Evolutionary conservation across 2,888 invertebrate genomes (phyloP), one percentile per base, ranked within the genome.

Genomic region (Prosopocoilus inquinatus): DNA sequence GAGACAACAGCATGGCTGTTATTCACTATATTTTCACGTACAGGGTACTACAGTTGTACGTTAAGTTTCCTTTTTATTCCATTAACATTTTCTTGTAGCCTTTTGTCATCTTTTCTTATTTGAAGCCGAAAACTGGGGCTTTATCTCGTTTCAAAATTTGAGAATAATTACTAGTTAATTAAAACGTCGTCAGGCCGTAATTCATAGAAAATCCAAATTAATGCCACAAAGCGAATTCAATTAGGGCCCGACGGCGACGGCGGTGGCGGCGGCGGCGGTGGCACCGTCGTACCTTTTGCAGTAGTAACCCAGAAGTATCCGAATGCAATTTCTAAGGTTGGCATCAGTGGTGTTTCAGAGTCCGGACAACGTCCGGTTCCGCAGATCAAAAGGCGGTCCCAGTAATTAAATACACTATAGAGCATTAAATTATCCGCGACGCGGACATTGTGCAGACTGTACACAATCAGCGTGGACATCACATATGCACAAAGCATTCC

Each of bases 401-500:
- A 67, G 72, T 76, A 76, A 75, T 75, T 74, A 75, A 76, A 76
- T 75, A 75, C 75, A 74, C 73, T 74, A 73, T 73, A 70, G 72
- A 70, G 72, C 72, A 75, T 75, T 75, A 73, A 75, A 74, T 75
- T 75, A 75, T 74, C 71, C 69, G 68, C 64, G 63, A 57, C 57
- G 57, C 46, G 56, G 57, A 59, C 60, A 67, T 67, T 70, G 69
- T 67, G 62, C 68, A 65, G 70, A 69, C 68, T 69, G 71, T 69
- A 72, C 70, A 72, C 72, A 73, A 73, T 73, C 72, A 74, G 69
- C 71, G 71, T 70, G 71, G 72, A 74, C 75, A 73, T 76, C 75
- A 73, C 75, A 74, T 74, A 75, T 75, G 75, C 75, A 76, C 75
- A 76, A 76, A 76, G 75, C 75, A 75, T 75, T 75, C 74, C 74